phyloP scores from a whole-genome alignment of 1,140 invertebrate genomes.

The Bombus fervidus region DNA sequence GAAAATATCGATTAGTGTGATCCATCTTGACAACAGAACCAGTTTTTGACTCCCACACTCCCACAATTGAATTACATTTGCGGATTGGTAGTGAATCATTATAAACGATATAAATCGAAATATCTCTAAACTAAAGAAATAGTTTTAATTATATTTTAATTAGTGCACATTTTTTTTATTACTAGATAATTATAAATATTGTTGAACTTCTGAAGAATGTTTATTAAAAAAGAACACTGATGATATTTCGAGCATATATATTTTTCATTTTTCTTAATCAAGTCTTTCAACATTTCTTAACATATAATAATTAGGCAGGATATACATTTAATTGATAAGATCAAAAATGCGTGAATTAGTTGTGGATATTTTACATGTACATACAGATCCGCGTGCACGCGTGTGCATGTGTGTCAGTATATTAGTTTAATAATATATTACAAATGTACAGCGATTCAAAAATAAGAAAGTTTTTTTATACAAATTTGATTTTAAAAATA shows the following conservation, averaged over 20 bases:
- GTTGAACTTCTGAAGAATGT: neutral
- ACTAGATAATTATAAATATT: neutral
- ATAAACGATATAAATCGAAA: neutral
- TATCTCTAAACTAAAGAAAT: neutral
- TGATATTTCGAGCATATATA: neutral
- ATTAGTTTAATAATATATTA: conserved; percentile 35
- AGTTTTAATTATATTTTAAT: neutral
- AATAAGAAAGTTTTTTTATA: conserved; percentile 31
- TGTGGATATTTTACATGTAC: neutral
- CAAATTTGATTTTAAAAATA: conserved; percentile 48
- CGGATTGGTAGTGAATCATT: neutral
- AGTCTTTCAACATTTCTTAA: neutral
- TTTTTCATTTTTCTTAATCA: neutral
- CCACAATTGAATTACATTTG: neutral
- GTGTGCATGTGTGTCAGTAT: neutral
- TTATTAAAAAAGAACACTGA: neutral
- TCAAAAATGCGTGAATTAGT: neutral
- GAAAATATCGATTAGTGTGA: conserved; percentile 39
- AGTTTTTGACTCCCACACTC: conserved; percentile 16
- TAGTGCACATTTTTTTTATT: neutral
- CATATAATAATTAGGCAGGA: neutral
- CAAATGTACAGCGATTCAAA: conserved; percentile 28
- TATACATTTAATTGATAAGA: neutral
- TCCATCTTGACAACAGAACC: conserved; percentile 47
- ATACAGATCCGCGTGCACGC: neutral